Evolutionary conservation across 2,888 invertebrate genomes (phyloP).

Genomic region (Ectemnius continuus): DNA sequence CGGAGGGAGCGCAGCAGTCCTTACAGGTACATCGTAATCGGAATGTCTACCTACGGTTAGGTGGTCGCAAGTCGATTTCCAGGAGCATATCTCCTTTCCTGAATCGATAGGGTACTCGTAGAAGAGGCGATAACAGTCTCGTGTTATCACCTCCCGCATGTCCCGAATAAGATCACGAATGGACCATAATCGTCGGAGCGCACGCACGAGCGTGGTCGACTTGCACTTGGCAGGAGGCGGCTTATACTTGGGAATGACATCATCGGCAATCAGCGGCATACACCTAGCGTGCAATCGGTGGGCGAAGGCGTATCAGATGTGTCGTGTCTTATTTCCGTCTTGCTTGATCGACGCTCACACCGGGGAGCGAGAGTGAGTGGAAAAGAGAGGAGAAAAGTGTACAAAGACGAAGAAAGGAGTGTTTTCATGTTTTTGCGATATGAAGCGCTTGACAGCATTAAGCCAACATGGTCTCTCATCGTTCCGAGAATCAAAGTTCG

Average conservation of each 20-base stretch:
- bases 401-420: slow-evolving; percentile 2
- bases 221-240: slow-evolving; percentile 60
- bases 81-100: too few relatives aligned
- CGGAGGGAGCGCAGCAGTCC: not conserved
- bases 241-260: slow-evolving; percentile 74
- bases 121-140: slow-evolving; percentile 21
- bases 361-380: slow-evolving; percentile 27
- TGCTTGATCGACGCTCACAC: slow-evolving; percentile 49
- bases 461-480: slow-evolving; percentile 31
- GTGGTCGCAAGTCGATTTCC: too few relatives aligned
- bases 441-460: not conserved
- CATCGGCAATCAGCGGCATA: slow-evolving; percentile 70
- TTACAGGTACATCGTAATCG: not conserved
- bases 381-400: slow-evolving; percentile 18
- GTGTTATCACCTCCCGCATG: slow-evolving; percentile 30
- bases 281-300: slow-evolving; percentile 73
- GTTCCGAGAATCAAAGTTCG: slow-evolving; percentile 48
- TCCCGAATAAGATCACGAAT: slow-evolving; percentile 28
- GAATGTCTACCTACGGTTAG: too few relatives aligned
- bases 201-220: slow-evolving; percentile 17
- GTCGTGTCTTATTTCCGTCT: slow-evolving; percentile 76
- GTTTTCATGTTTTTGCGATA: too few relatives aligned
- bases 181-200: slow-evolving; percentile 5
- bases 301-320: slow-evolving; percentile 75
- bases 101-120: not conserved